Conservation (phyloP, 2,888 invertebrate species). For the Sylvicola fuscatus region DNA sequence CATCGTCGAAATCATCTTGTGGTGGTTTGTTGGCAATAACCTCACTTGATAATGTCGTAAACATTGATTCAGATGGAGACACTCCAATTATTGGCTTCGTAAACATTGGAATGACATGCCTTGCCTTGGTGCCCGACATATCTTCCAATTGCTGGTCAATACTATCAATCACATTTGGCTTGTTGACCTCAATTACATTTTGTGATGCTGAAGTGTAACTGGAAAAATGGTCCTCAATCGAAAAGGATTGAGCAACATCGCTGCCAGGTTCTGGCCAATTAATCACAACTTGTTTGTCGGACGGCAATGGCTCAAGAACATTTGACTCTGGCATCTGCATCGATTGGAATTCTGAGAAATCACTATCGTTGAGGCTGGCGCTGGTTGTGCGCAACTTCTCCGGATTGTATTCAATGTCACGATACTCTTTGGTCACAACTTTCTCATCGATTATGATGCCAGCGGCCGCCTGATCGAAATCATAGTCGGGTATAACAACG, state of each 20-base stretch:
- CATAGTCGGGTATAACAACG: conserved; percentile 7
- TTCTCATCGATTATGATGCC: conserved; percentile 24
- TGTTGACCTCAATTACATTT: not conserved
- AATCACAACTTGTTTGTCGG: conserved; percentile 1
- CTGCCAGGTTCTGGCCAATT: conserved; percentile 6
- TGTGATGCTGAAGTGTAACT: not conserved
- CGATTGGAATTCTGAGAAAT: conserved; percentile 7
- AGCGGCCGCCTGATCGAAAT: conserved; percentile 23
- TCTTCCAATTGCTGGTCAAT: no score
- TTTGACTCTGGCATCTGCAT: not conserved
- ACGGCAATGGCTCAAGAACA: not conserved
- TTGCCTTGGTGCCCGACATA: not conserved
- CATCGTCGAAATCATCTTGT: conserved; percentile 19
- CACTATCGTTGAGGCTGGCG: conserved; percentile 2
- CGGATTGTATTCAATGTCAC: conserved; percentile 25
- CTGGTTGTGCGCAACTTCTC: conserved; percentile 7
- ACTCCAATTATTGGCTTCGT: conserved; percentile 3
- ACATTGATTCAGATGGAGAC: conserved; percentile 3
- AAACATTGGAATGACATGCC: not conserved
- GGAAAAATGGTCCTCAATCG: not conserved
- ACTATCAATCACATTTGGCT: no score
- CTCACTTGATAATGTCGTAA: conserved; percentile 3
- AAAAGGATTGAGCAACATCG: not conserved
- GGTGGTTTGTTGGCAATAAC: conserved; percentile 1
- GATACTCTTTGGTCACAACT: conserved; percentile 25